Conservation (phyloP, 2,113 vertebrate species). For the Scalopus aquaticus region DNA sequence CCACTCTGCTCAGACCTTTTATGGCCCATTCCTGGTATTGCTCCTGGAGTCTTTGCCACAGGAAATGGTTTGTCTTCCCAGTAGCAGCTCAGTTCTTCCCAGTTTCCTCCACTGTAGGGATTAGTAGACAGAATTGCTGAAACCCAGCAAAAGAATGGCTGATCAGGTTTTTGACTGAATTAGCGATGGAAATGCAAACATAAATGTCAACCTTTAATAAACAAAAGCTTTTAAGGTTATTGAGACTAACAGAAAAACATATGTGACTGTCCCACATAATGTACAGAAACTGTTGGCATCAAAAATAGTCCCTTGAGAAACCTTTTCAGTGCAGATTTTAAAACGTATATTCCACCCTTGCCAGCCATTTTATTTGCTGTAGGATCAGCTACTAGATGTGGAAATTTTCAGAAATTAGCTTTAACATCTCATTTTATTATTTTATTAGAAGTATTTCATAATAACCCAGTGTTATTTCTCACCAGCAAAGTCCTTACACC, state of each 20-base stretch:
- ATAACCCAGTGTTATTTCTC: background rate
- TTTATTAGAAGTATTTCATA: background rate
- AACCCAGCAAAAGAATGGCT: background rate
- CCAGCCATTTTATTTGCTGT: background rate
- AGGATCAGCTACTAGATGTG: background rate
- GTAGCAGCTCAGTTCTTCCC: background rate
- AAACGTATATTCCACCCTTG: background rate
- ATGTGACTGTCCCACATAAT: background rate
- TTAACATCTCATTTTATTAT: background rate
- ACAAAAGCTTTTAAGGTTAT: slow-evolving; percentile 6
- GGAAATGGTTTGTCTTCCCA: slow-evolving; percentile 28
- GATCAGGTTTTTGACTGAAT: background rate
- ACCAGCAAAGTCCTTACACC: background rate
- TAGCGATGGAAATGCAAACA: background rate
- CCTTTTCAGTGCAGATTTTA: background rate
- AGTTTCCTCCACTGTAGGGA: background rate
- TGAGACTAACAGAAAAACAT: slow-evolving; percentile 11
- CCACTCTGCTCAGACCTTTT: background rate
- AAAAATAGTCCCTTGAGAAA: background rate
- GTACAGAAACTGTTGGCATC: background rate
- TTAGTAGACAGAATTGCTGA: slow-evolving; percentile 28
- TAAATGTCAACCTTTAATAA: background rate
- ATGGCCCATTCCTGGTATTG: background rate
- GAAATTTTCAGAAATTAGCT: background rate
- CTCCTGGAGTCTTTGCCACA: background rate